phyloP scores from a whole-genome alignment of 2,113 vertebrate species.

The Natator depressus region DNA sequence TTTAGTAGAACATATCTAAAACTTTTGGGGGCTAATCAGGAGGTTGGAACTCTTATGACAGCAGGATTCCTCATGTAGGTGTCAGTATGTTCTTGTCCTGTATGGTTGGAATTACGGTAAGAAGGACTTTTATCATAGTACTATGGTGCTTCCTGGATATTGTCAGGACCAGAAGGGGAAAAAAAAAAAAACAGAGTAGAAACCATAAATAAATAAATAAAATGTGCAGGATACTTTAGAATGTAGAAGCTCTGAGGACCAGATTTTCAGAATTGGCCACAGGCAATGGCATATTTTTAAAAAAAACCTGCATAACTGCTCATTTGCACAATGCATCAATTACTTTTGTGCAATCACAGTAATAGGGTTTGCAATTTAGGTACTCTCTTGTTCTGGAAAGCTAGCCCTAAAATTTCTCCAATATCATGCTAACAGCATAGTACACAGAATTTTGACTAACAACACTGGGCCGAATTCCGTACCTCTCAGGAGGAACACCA shows the following conservation, averaged over 20 bases:
- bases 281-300: conserved; percentile 1
- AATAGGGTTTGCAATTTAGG: conserved; percentile 3
- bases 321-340: conserved; percentile 14
- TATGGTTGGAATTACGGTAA: background rate
- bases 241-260: conserved; percentile 2
- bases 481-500: background rate
- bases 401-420: background rate
- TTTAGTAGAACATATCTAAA: too few species aligned
- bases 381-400: conserved; percentile 7
- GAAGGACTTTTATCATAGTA: background rate
- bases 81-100: background rate
- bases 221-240: conserved; percentile 13
- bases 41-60: background rate
- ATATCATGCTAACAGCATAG: background rate
- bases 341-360: background rate
- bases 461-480: background rate
- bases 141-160: background rate
- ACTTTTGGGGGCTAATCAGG: too few species aligned
- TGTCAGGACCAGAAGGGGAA: background rate
- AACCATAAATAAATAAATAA: background rate
- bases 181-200: background rate
- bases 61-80: background rate
- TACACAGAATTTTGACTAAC: background rate
- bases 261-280: conserved; percentile 15
- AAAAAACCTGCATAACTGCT: conserved; percentile 45